Evolutionary conservation across 1,140 invertebrate species (phyloP).

Genomic region (Harpegnathos saltator): DNA sequence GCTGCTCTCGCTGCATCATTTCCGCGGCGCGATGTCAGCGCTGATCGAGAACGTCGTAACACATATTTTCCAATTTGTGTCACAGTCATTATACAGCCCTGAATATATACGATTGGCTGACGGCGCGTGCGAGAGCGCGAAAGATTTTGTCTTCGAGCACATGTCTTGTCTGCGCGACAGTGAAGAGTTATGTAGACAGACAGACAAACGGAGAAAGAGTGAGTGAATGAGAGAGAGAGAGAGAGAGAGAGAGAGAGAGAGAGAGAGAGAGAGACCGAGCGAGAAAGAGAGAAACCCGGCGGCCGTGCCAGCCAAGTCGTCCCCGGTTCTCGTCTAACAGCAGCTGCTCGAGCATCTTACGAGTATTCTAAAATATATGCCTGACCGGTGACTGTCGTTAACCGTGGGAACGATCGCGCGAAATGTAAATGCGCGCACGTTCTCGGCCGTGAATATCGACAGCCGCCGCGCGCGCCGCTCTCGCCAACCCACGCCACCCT

Average conservation of each 20-base stretch:
- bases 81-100: slow-evolving; percentile 35
- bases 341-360: slow-evolving; percentile 53
- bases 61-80: slow-evolving; percentile 58
- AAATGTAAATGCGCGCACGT: slow-evolving; percentile 1
- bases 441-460: slow-evolving; percentile 14
- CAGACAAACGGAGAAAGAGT: slow-evolving; percentile 18
- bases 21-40: slow-evolving; percentile 33
- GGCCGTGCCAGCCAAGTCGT: slow-evolving; percentile 55
- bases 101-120: slow-evolving; percentile 48
- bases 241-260: too few species aligned
- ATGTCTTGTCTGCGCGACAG: slow-evolving; percentile 17
- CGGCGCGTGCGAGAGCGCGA: slow-evolving; percentile 25
- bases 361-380: slow-evolving; percentile 54
- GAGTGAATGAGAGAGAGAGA: background rate
- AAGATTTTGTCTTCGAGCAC: slow-evolving; percentile 59
- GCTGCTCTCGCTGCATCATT: slow-evolving; percentile 36
- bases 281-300: slow-evolving; percentile 1
- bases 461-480: too few species aligned
- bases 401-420: slow-evolving; percentile 44
- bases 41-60: slow-evolving; percentile 57
- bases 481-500: too few species aligned
- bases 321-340: slow-evolving; percentile 53
- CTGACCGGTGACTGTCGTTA: slow-evolving; percentile 49
- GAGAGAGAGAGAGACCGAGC: slow-evolving; percentile 6
- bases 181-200: slow-evolving; percentile 6